Base-by-base conservation (phyloP, 2,113 vertebrate species). In the Cynoglossus semilaevis region DNA sequence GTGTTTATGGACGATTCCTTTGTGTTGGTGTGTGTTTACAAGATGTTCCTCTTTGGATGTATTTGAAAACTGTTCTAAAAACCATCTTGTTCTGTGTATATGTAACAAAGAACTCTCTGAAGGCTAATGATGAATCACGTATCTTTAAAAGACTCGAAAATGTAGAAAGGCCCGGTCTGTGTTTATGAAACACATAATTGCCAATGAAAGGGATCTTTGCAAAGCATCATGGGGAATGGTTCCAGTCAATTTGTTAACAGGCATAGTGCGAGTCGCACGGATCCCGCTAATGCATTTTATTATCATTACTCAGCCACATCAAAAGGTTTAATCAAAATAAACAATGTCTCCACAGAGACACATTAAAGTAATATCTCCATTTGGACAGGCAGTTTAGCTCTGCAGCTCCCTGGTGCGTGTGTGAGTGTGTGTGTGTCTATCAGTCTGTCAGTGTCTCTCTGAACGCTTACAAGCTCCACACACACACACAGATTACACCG, bases 251-350 rank as follows among this genome's bases (percentile, higher is more conserved):
- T 79, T 40, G 50, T 74, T 79, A 84, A 71, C 53, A 66, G 47
- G 15, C 37, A 8, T 47, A 60, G 22, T 34, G 43, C 36, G 29
- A 57, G 19, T 56, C 57, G 59, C 59, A 79, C 44, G 49, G 56
- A 56, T 65, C 54, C 40, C 52, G 52, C 66, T 74, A 80, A 78
- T 77, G 58, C 29, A 52, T 53, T 78, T 79, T 53, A 84, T 86
- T 79, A 56, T 67, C 53, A 60, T 79, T 42, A 70, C 70, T 80
- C 50, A 60, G 67, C 68, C 53, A 74, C 67, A 81, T 85, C 51
- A 72, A 63, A 77, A 58, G 51, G 53, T 69, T 63, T 71, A 68
- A 84, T 87, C 72, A 74, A 79, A 81, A 82, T 62, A 74, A 85
- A 80, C 78, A 76, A 73, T 63, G 19, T 84, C 55, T 77, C 76